Conservation (phyloP, 1,140 invertebrate species). For the Cherax destructor region DNA sequence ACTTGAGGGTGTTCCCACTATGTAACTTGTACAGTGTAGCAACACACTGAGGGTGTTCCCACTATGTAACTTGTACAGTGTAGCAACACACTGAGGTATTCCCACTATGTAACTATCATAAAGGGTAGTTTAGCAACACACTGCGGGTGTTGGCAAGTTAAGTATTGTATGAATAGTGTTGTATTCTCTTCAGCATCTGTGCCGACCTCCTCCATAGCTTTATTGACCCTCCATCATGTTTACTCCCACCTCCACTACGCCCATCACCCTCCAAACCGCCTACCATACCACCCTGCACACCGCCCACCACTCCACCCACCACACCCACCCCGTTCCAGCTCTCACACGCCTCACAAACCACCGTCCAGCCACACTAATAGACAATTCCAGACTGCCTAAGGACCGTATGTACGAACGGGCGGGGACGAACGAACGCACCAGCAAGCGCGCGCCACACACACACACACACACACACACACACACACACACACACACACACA, state of each 20-base stretch:
- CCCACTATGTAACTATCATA: no score
- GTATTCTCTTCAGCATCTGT: no score
- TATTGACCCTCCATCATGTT: neutral
- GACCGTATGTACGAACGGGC: neutral
- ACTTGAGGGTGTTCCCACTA: no score
- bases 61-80: no score
- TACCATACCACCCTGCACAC: neutral
- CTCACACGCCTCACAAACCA: neutral
- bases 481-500: conserved; percentile 30
- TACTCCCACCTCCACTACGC: neutral
- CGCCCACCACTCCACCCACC: neutral
- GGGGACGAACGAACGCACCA: no score
- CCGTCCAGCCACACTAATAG: conserved; percentile 22
- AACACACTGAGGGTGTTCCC: no score
- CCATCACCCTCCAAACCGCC: neutral
- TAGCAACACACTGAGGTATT: no score
- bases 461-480: neutral
- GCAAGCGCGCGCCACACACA: neutral
- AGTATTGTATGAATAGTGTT: no score
- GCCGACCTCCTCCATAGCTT: neutral
- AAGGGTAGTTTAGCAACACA: no score
- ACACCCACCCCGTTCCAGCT: neutral
- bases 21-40: no score
- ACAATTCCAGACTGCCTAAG: conserved; percentile 37
- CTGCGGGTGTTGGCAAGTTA: no score